A percentile compares a stretch with the other conserved stretches of the same genome.
These are phyloP conservation scores for Nyctalus aviator DNA, from an alignment of 2,797 vertebrate genomes.

Conservation along the genomic window DNA sequence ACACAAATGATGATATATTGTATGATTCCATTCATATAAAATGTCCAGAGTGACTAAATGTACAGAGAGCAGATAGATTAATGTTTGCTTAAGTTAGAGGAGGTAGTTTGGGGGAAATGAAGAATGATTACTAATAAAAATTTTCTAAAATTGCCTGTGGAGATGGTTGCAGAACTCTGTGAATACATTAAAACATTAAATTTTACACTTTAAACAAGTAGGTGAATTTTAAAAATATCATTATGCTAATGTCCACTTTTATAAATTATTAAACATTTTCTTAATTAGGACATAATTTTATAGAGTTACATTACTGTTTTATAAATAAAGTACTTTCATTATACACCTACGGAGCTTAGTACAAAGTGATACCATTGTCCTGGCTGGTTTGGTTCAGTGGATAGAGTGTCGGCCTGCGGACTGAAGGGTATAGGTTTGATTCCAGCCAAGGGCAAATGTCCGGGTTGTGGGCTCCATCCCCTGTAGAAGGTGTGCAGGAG, in stretches of 20 bases:
- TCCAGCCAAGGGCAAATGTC: too few relatives aligned
- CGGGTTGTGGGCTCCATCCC: too few relatives aligned
- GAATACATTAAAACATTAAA: not conserved
- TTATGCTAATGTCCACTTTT: slow-evolving; percentile 13
- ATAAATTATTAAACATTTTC: slow-evolving; percentile 37
- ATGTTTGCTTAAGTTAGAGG: not conserved
- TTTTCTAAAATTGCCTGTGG: not conserved
- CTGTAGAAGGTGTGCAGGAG: too few relatives aligned
- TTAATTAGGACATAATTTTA: slow-evolving; percentile 16
- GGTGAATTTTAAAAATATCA: not conserved
- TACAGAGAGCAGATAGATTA: not conserved
- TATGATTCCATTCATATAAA: too few relatives aligned
- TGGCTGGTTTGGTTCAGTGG: too few relatives aligned
- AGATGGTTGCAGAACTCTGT: not conserved
- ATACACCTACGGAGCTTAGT: not conserved
- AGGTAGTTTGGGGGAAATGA: not conserved
- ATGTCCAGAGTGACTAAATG: not conserved
- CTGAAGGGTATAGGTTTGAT: too few relatives aligned
- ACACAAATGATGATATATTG: too few relatives aligned
- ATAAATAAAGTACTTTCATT: slow-evolving; percentile 21
- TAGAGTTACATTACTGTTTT: not conserved
- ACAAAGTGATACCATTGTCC: slow-evolving; percentile 32
- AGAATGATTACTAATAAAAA: not conserved
- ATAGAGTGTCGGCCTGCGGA: too few relatives aligned
- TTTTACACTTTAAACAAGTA: slow-evolving; percentile 1